Evolutionary conservation across 2,113 vertebrate species (phyloP).

Genomic region (Atractosteus spatula): DNA sequence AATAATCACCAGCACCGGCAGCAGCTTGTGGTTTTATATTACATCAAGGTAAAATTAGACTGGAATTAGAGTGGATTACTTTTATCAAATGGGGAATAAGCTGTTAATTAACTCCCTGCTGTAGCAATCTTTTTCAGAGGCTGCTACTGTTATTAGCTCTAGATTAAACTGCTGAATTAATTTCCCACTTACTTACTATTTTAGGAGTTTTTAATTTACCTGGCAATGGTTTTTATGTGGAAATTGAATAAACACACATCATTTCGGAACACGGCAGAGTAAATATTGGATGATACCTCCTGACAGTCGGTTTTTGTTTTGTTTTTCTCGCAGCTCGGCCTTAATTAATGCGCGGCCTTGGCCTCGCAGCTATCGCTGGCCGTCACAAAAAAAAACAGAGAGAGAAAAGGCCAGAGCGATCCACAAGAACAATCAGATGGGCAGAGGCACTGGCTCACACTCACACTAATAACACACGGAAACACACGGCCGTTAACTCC

Average conservation of each 20-base stretch:
- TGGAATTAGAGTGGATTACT: conserved; percentile 82
- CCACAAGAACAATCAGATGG: no score
- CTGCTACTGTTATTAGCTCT: conserved; percentile 79
- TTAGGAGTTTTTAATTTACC: conserved; percentile 83
- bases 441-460: no score
- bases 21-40: conserved; percentile 84
- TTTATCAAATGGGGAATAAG: conserved; percentile 86
- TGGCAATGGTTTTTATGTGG: conserved; percentile 79
- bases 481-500: conserved; percentile 32
- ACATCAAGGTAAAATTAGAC: conserved; percentile 84
- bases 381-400: no score
- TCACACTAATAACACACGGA: conserved; percentile 54
- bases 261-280: no score
- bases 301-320: conserved; percentile 46
- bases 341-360: no score
- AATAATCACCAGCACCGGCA: conserved; percentile 75
- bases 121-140: conserved; percentile 78
- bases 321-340: conserved; percentile 20
- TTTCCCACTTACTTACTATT: conserved; percentile 83
- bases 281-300: no score
- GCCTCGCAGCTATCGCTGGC: no score
- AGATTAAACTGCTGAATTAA: conserved; percentile 86
- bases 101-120: conserved; percentile 87
- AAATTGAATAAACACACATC: conserved; percentile 75
- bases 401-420: no score